Evolutionary conservation across 2,888 invertebrate genomes (phyloP).

Genomic region (Oscheius sp.): DNA sequence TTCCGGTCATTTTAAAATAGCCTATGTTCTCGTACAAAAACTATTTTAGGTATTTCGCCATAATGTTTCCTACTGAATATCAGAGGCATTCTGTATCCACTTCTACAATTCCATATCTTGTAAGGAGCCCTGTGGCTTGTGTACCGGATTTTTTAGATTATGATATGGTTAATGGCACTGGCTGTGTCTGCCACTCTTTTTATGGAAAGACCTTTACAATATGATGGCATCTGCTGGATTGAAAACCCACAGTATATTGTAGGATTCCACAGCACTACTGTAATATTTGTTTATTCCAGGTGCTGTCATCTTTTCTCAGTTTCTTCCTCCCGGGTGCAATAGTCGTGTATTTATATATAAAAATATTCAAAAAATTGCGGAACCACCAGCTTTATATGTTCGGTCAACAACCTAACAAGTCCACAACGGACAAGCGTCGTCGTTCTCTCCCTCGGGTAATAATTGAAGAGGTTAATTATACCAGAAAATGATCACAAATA

Average conservation of each 20-base stretch:
- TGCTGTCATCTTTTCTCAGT: conserved; percentile 60
- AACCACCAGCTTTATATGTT: conserved; percentile 65
- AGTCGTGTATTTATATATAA: conserved; percentile 62
- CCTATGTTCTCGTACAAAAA: neutral
- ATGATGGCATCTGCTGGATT: conserved; percentile 61
- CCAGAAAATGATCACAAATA: neutral
- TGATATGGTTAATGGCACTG: conserved; percentile 65
- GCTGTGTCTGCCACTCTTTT: conserved; percentile 58
- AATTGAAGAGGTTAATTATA: conserved; percentile 56
- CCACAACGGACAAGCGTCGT: conserved; percentile 45
- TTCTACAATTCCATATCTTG: conserved; percentile 55
- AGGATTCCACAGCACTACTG: neutral
- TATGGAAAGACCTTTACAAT: conserved; percentile 50
- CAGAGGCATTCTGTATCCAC: conserved; percentile 64
- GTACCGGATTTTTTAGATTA: conserved; percentile 31
- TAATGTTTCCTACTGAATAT: conserved; percentile 67
- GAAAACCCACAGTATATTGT: conserved; percentile 65
- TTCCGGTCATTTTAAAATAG: neutral
- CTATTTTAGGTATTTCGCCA: conserved; percentile 62
- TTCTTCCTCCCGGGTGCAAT: conserved; percentile 65
- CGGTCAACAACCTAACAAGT: conserved; percentile 51
- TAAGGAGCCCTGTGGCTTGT: neutral
- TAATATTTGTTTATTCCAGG: conserved; percentile 34
- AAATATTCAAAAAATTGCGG: conserved; percentile 62
- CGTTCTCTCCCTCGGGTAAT: conserved; percentile 61